These are phyloP conservation scores for Hydrotaea cyrtoneurina DNA, from an alignment of 2,888 invertebrate species.

Conservation along the genomic window DNA sequence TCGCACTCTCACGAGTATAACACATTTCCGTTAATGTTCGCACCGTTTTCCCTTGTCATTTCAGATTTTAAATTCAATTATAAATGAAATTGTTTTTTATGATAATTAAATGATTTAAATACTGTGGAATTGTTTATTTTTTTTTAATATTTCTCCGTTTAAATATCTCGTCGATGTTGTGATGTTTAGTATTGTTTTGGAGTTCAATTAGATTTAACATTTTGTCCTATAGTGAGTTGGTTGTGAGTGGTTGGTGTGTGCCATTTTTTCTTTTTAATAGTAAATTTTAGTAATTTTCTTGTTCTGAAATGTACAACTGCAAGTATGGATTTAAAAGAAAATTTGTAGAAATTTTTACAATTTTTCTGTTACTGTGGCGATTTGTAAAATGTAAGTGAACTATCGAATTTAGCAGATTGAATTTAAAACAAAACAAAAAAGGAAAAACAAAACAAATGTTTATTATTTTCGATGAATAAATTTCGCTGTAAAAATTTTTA, in stretches of 20 bases:
- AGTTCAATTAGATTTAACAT: slow-evolving; percentile 27
- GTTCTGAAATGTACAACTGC: slow-evolving; percentile 6
- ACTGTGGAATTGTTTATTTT: slow-evolving; percentile 15
- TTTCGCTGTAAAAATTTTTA: too few species aligned
- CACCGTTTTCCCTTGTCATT: slow-evolving; percentile 5
- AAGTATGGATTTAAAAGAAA: slow-evolving; percentile 1
- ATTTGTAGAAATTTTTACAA: not conserved
- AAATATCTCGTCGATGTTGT: slow-evolving; percentile 7
- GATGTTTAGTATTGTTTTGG: slow-evolving; percentile 46
- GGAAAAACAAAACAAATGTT: too few species aligned
- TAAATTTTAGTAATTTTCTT: not conserved
- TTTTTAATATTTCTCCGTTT: slow-evolving; percentile 31
- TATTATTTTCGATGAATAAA: too few species aligned
- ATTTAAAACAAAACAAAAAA: not conserved
- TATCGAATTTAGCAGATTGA: not conserved
- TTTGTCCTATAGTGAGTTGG: not conserved
- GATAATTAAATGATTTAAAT: slow-evolving; percentile 52
- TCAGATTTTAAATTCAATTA: slow-evolving; percentile 46
- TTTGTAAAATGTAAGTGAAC: slow-evolving; percentile 14
- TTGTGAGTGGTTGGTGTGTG: not conserved
- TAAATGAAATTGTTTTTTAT: slow-evolving; percentile 41
- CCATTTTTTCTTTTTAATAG: not conserved
- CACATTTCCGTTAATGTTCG: not conserved
- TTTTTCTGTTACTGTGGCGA: not conserved
- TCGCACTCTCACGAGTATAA: not conserved